Evolutionary conservation across 2,113 vertebrate species (phyloP).

Genomic region (Promerops cafer): DNA sequence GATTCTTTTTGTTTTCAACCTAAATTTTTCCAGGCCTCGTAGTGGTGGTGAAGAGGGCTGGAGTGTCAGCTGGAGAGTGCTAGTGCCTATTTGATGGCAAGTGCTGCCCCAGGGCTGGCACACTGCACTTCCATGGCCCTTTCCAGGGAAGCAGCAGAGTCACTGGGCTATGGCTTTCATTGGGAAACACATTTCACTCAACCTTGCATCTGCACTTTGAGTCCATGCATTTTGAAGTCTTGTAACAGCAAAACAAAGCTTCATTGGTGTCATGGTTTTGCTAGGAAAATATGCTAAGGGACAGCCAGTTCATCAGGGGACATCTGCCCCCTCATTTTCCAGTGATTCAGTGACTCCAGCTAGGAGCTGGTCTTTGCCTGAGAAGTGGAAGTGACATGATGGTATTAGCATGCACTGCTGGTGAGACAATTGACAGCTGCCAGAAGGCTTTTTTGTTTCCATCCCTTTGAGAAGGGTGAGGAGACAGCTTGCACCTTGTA

Average conservation of each 20-base stretch:
- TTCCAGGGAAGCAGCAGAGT: neutral
- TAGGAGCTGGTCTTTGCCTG: neutral
- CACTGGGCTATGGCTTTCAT: neutral
- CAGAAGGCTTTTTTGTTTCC: neutral
- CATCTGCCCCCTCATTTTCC: neutral
- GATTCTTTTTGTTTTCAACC: accelerated
- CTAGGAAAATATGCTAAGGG: neutral
- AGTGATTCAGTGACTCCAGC: neutral
- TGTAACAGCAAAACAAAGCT: neutral
- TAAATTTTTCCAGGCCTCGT: neutral
- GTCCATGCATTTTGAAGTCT: neutral
- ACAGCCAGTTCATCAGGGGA: neutral
- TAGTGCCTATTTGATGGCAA: neutral
- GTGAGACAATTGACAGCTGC: neutral
- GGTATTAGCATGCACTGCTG: neutral
- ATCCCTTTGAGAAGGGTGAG: neutral
- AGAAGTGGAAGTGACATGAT: neutral
- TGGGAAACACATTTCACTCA: neutral
- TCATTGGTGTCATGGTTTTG: neutral
- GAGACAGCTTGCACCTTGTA: neutral
- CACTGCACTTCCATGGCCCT: neutral
- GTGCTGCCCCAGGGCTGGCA: neutral
- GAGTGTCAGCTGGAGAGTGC: neutral
- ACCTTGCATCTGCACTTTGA: neutral
- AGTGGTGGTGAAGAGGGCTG: neutral